Evolutionary conservation across 2,797 vertebrate species (phyloP).

Genomic region (Spheniscus humboldti): DNA sequence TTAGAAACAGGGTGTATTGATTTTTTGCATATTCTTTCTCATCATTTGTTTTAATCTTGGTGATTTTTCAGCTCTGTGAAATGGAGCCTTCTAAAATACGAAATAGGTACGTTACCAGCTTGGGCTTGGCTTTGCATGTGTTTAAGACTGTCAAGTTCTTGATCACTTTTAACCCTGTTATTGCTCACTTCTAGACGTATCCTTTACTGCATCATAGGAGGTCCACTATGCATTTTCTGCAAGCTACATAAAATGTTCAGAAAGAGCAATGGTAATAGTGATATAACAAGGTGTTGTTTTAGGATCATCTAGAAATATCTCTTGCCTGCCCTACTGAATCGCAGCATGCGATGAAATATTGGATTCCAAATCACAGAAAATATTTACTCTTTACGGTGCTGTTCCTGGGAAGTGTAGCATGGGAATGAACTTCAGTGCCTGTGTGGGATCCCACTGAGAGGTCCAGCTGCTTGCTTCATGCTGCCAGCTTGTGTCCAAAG

Average conservation of each 20-base stretch:
- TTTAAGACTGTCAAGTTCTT: not conserved
- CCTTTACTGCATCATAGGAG: not conserved
- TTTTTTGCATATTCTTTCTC: not conserved
- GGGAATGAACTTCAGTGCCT: conserved; percentile 44
- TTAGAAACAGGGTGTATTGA: not conserved
- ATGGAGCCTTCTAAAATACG: not conserved
- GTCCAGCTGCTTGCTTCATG: conserved; percentile 56
- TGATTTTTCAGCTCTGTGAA: not conserved
- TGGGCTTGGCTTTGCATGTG: not conserved
- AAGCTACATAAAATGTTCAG: not conserved
- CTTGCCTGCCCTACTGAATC: conserved; percentile 27
- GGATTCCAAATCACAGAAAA: conserved; percentile 53
- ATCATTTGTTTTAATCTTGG: not conserved
- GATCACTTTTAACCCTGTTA: not conserved
- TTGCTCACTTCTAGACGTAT: not conserved
- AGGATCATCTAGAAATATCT: conserved; percentile 39
- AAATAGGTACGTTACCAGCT: rapidly evolving
- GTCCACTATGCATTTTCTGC: rapidly evolving
- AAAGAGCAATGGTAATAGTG: not conserved
- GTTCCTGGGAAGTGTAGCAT: conserved; percentile 62
- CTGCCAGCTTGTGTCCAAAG: conserved; percentile 62
- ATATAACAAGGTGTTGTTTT: conserved; percentile 20
- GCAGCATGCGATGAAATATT: not conserved
- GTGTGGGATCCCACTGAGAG: conserved; percentile 48
- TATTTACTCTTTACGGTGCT: conserved; percentile 51